phyloP scores from a whole-genome alignment of 2,888 invertebrate genomes.

The Macrosoma leucophasiata region DNA sequence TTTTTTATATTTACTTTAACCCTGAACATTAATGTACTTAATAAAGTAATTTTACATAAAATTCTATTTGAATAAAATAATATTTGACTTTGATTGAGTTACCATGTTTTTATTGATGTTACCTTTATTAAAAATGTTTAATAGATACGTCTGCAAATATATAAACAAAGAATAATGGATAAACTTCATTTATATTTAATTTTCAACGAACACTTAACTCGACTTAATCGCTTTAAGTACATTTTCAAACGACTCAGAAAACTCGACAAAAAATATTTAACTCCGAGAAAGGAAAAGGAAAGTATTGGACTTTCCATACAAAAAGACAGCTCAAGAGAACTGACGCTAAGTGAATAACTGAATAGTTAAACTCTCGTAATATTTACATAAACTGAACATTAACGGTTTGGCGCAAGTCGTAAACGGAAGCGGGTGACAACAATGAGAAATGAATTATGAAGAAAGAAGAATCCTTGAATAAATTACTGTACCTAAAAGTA shows the following conservation, averaged over 20 bases:
- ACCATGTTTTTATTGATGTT: no score
- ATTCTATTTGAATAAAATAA: no score
- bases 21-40: no score
- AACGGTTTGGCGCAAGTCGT: conserved; percentile 43
- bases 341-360: conserved; percentile 71
- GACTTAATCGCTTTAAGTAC: conserved; percentile 49
- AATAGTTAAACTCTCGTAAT: conserved; percentile 73
- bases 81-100: no score
- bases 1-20: no score
- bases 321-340: conserved; percentile 56
- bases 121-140: no score
- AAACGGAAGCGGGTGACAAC: conserved; percentile 34
- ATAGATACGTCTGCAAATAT: no score
- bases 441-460: no score
- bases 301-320: conserved; percentile 51
- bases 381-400: conserved; percentile 73
- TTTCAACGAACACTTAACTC: conserved; percentile 20
- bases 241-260: conserved; percentile 34
- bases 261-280: conserved; percentile 31
- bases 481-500: no score
- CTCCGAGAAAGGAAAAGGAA: conserved; percentile 34
- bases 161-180: conserved; percentile 16
- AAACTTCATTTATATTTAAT: conserved; percentile 7
- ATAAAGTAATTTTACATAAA: no score
- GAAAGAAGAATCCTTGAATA: no score